Conservation (phyloP, 1,140 invertebrate species). For the Pollicipes pollicipes region DNA sequence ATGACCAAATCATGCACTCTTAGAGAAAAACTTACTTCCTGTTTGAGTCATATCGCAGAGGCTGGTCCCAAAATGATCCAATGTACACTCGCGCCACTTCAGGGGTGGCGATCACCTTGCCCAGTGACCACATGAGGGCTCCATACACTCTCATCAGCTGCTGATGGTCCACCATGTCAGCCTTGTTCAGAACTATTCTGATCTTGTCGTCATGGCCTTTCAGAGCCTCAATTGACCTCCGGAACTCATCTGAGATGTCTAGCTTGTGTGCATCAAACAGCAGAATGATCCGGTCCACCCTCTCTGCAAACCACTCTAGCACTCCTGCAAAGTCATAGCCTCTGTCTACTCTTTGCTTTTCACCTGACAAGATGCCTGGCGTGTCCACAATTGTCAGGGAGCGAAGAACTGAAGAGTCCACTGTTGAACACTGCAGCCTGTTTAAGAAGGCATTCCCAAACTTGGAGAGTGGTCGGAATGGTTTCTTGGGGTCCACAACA, state of each 20-base stretch:
- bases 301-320: conserved; percentile 90
- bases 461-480: conserved; percentile 83
- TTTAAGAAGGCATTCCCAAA: conserved; percentile 97
- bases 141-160: conserved; percentile 97
- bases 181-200: conserved; percentile 90
- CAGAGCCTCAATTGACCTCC: conserved; percentile 80
- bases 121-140: conserved; percentile 95
- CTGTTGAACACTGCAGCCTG: conserved; percentile 80
- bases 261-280: conserved; percentile 97
- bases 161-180: conserved; percentile 95
- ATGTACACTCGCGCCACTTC: conserved; percentile 98
- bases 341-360: conserved; percentile 86
- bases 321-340: conserved; percentile 97
- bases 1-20: too few relatives aligned
- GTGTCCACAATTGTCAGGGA: conserved; percentile 93
- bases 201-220: conserved; percentile 97
- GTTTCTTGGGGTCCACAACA: conserved; percentile 92
- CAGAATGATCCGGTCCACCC: conserved; percentile 91
- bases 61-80: conserved; percentile 95
- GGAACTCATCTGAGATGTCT: conserved; percentile 98
- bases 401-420: conserved; percentile 67
- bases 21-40: conserved; percentile 41
- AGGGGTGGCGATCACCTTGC: conserved; percentile 83
- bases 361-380: conserved; percentile 79
- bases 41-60: conserved; percentile 75